These are phyloP conservation scores for Cyprinodon variegatus DNA, from an alignment of 2,113 vertebrate species.

Conservation along the genomic window DNA sequence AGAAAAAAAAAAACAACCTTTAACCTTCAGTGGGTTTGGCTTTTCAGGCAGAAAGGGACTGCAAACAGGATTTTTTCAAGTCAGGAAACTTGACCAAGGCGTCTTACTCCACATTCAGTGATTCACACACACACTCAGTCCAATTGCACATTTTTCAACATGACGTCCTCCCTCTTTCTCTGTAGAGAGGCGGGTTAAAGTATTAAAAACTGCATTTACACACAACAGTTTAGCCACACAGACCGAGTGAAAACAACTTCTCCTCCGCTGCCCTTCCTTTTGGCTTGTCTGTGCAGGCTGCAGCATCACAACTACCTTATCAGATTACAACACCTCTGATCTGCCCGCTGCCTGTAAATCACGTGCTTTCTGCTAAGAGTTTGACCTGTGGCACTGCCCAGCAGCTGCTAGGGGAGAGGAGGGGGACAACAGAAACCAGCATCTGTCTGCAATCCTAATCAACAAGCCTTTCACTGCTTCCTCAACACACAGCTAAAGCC, in stretches of 20 bases:
- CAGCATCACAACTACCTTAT: slow-evolving; percentile 7
- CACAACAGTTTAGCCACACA: not conserved
- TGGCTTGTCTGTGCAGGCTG: not conserved
- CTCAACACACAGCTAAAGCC: not conserved
- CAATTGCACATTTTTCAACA: slow-evolving; percentile 60
- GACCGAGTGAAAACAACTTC: not conserved
- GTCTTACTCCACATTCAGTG: too few relatives aligned
- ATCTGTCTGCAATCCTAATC: not conserved
- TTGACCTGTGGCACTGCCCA: not conserved
- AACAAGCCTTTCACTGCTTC: not conserved
- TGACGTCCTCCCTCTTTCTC: slow-evolving; percentile 20
- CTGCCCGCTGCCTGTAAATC: slow-evolving; percentile 45
- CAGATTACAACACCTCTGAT: slow-evolving; percentile 31
- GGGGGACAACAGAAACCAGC: not conserved
- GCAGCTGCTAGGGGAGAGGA: not conserved
- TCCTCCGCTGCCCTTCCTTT: not conserved
- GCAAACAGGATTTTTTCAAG: slow-evolving; percentile 56
- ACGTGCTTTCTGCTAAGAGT: slow-evolving; percentile 59
- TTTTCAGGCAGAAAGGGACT: slow-evolving; percentile 35
- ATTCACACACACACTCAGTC: slow-evolving; percentile 33
- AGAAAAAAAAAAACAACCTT: slow-evolving; percentile 59
- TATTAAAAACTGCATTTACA: not conserved
- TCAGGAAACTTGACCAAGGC: too few relatives aligned
- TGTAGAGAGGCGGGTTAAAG: slow-evolving; percentile 8
- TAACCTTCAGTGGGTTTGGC: slow-evolving; percentile 57